phyloP scores from a whole-genome alignment of 2,888 invertebrate species.

The Dicycla oo region DNA sequence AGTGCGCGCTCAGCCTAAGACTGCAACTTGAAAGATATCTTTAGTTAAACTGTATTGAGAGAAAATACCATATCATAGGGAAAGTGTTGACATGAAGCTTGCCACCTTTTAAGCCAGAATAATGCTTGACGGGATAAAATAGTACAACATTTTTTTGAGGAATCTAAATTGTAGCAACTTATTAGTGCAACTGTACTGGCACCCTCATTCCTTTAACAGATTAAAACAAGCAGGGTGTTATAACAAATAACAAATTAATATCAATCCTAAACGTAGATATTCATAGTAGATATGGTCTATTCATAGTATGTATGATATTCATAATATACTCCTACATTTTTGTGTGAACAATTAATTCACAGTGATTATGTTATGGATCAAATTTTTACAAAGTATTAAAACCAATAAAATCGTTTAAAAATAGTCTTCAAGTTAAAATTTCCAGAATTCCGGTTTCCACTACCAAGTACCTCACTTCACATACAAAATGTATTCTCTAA shows the following conservation, averaged over 20 bases:
- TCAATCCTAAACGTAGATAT: neutral
- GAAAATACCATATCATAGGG: neutral
- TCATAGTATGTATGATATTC: too few species aligned
- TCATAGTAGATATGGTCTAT: too few species aligned
- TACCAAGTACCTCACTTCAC: neutral
- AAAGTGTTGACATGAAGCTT: neutral
- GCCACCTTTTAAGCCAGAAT: too few species aligned
- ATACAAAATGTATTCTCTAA: constrained; percentile 11
- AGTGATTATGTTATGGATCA: neutral
- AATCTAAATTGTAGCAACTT: neutral
- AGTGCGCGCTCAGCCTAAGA: too few species aligned
- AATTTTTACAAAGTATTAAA: neutral
- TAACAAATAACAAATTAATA: neutral
- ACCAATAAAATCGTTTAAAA: neutral
- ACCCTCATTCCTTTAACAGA: neutral
- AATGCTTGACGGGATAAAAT: neutral
- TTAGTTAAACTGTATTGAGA: too few species aligned
- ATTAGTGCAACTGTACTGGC: neutral
- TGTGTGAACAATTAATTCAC: neutral
- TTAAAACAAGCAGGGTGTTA: neutral
- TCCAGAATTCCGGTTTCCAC: neutral
- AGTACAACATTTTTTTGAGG: neutral
- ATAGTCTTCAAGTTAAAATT: neutral
- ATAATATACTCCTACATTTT: neutral
- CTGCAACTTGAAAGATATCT: too few species aligned